Base-by-base conservation (phyloP, 2,113 vertebrate species). In the Myiopsitta monachus region DNA sequence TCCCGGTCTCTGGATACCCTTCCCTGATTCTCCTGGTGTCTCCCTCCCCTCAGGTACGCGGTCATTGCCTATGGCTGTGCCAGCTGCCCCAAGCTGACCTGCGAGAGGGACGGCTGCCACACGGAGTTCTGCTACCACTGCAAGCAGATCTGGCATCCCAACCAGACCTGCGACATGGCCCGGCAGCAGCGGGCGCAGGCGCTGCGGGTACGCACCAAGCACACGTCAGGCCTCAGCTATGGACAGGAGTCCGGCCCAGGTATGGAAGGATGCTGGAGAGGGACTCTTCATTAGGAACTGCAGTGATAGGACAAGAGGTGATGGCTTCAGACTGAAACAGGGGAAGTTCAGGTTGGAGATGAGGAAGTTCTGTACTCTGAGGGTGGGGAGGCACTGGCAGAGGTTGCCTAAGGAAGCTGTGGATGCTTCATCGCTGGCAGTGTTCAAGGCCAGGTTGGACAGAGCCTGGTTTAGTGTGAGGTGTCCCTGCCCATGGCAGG, bases 71-170 rank as follows among this genome's bases (percentile, higher is more conserved):
- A 99, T 41, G 99, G 99, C 93, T 99, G 99, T 83, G 99, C 99
- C 98, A 99, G 99, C 98, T 99, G 99, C 97, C 99, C 99, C 94
- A 98, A 99, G 97, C 96, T 99, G 97, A 98, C 99, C 79, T 99
- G 99, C 77, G 98, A 99, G 97, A 97, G 99, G 87, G 99, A 99
- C 21, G 99, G 99, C 90, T 99, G 99, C 94, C 99, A 98, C 36
- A 99, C 99, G 0, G 99, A 99, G 97, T 99, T 99, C 98, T 99
- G 99, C 97, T 99, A 99, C 96, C 99, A 99, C 98, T 99, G 99
- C 98, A 99, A 99, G 59, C 99, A 99, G 97, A 98, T 99, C 94
- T 99, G 99, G 99, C 99, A 99, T 86, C 99, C 99, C 94, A 99
- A 99, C 98, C 99, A 99, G 92, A 99, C 99, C 16, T 99, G 99